These are phyloP conservation scores for Siderastrea radians DNA, from an alignment of 92 coral and sea anemone species.

Conservation along the genomic window DNA sequence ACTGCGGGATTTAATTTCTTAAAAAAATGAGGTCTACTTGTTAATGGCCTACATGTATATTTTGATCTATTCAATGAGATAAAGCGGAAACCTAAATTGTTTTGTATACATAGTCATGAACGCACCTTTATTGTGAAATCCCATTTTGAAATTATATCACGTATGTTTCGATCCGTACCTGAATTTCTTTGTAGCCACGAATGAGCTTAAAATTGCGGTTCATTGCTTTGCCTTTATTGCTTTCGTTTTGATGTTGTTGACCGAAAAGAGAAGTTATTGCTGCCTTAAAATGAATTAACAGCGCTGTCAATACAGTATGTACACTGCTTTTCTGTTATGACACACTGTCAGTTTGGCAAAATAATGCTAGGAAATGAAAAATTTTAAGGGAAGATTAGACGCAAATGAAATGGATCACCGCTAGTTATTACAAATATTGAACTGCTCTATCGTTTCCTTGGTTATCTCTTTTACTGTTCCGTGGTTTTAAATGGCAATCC, in stretches of 20 bases:
- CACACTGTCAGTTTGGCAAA: not conserved
- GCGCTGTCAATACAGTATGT: not conserved
- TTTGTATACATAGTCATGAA: no score
- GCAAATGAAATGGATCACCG: not conserved
- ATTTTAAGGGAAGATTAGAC: not conserved
- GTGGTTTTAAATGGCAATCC: no score
- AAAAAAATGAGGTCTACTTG: no score
- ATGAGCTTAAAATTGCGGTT: not conserved
- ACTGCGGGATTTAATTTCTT: no score
- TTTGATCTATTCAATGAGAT: no score
- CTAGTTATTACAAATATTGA: not conserved
- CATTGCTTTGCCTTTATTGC: not conserved
- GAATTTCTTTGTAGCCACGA: no score
- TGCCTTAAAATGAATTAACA: not conserved
- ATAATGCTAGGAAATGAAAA: not conserved
- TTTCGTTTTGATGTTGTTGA: not conserved
- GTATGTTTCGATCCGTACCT: no score
- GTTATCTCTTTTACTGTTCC: not conserved
- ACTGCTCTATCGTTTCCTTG: no score
- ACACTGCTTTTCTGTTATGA: not conserved
- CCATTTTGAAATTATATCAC: no score
- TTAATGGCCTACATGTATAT: no score
- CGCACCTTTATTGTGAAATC: no score
- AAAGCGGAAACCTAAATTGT: no score
- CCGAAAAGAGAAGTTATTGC: not conserved